A percentile compares a stretch with the other conserved stretches of the same genome.
Conservation (phyloP, 2,797 vertebrate genomes). For the Ptychadena robeensis region DNA sequence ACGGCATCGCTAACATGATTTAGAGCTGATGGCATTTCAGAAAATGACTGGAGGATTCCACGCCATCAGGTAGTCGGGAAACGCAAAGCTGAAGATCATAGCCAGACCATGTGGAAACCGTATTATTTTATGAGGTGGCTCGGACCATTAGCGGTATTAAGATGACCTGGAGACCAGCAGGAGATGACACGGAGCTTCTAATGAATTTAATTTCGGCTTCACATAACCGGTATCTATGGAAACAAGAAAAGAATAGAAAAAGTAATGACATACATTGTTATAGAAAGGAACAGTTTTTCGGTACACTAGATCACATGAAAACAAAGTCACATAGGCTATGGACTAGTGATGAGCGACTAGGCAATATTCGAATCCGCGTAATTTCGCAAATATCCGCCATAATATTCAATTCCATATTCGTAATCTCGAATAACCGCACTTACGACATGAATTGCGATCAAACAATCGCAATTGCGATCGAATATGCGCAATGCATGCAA, state of each 20-base stretch:
- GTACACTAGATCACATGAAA: background rate
- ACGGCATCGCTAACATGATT: background rate
- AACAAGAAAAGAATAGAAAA: conserved; percentile 25
- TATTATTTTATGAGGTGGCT: background rate
- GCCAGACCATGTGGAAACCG: background rate
- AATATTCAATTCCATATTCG: too few species aligned
- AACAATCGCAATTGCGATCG: too few species aligned
- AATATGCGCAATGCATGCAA: too few species aligned
- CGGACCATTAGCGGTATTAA: background rate
- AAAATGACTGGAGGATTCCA: background rate
- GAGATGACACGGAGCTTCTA: conserved; percentile 6
- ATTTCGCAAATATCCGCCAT: too few species aligned
- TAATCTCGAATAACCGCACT: too few species aligned
- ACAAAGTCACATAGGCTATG: background rate
- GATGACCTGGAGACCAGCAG: conserved; percentile 9
- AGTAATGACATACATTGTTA: background rate
- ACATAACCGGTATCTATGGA: conserved; percentile 27
- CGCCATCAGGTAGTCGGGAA: background rate
- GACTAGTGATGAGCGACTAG: too few species aligned
- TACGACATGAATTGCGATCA: too few species aligned
- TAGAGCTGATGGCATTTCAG: background rate
- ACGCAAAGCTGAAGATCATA: conserved; percentile 1
- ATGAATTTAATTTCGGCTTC: conserved; percentile 10
- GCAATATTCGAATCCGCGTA: too few species aligned
- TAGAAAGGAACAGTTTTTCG: background rate